Base-by-base conservation (phyloP, 2,797 vertebrate genomes). In the Neosilurus mollespiculum region DNA sequence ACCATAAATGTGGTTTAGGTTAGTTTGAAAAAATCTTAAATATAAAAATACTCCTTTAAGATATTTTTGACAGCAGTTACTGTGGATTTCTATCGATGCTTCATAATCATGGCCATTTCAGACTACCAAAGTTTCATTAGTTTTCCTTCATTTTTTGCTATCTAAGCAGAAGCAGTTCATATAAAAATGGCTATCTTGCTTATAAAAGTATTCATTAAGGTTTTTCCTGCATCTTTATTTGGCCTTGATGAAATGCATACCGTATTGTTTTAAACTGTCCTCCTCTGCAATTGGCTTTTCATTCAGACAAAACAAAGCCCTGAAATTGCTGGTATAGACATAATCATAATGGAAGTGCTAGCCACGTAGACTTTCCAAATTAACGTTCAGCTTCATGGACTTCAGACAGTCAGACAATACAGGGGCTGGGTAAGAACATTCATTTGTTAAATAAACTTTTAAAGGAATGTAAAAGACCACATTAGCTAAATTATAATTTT, bases 291-390 rank as follows among this genome's bases (percentile, higher is more conserved):
- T 84, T 84, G 80, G 66, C 86, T 84, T 83, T 78, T 83, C 72
- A 81, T 24, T 43, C 77, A 87, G 84, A 87, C 87, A 83, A 87
- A 84, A 87, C 83, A 84, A 87, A 87, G 49, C 62, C 61, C 69
- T 51, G 26, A 71, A 88, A 88, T 84, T 53, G 83, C 73, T 58
- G 80, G 84, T 81, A 51, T 77, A 69, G 72, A 81, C 86, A 80
- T 73, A 76, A 75, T 86, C 78, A 84, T 79, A 81, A 65, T 78
- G 26, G 66, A 49, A 70, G 82, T n/a, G 65, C 8, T 20, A 54
- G 81, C 66, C 71, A 58, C 78, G 24, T 80, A 69, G 49, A 56
- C 76, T 62, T 77, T 76, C 53, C 14, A 34, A 78, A 72, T 83
- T 14, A 67, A 66, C 54, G 26, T 70, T 85, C 71, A 83, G 61